phyloP scores from a whole-genome alignment of 1,140 invertebrate species.

The Liolophura sinensis region DNA sequence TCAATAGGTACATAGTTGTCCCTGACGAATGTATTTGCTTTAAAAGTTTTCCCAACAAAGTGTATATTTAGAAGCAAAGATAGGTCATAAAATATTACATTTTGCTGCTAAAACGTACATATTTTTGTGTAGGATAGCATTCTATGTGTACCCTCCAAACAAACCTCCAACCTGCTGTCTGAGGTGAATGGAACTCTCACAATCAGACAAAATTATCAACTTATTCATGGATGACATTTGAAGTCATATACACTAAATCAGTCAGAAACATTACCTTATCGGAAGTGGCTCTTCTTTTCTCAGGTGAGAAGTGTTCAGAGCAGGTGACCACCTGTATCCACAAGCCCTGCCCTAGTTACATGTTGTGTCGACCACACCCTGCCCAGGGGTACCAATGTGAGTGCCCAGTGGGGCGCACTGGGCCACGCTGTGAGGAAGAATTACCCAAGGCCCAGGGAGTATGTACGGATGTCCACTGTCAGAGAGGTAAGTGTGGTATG shows the following conservation, averaged over 20 bases:
- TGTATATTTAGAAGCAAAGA: neutral
- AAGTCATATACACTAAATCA: too few relatives aligned
- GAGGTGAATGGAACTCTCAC: too few relatives aligned
- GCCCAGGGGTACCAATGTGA: slow-evolving; percentile 61
- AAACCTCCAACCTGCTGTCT: too few relatives aligned
- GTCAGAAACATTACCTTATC: neutral
- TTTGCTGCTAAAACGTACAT: slow-evolving; percentile 2
- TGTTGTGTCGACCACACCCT: slow-evolving; percentile 74
- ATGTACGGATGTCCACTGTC: slow-evolving; percentile 18
- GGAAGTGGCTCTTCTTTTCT: neutral
- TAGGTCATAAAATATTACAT: neutral
- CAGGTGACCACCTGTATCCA: slow-evolving; percentile 67
- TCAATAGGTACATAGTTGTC: too few relatives aligned
- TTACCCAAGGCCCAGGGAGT: neutral
- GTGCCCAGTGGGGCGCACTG: slow-evolving; percentile 47
- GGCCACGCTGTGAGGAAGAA: slow-evolving; percentile 44
- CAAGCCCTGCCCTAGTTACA: slow-evolving; percentile 70
- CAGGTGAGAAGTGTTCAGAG: slow-evolving; percentile 5
- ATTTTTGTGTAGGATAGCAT: too few relatives aligned
- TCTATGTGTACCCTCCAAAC: too few relatives aligned
- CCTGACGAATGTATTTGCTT: too few relatives aligned
- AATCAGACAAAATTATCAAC: too few relatives aligned
- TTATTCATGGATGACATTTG: too few relatives aligned
- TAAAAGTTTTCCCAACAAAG: neutral
- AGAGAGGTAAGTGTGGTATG: slow-evolving; percentile 19